A percentile compares a stretch with the other conserved stretches of the same genome.
Conservation (phyloP, 2,113 vertebrate species). For the Phalacrocorax carbo region DNA sequence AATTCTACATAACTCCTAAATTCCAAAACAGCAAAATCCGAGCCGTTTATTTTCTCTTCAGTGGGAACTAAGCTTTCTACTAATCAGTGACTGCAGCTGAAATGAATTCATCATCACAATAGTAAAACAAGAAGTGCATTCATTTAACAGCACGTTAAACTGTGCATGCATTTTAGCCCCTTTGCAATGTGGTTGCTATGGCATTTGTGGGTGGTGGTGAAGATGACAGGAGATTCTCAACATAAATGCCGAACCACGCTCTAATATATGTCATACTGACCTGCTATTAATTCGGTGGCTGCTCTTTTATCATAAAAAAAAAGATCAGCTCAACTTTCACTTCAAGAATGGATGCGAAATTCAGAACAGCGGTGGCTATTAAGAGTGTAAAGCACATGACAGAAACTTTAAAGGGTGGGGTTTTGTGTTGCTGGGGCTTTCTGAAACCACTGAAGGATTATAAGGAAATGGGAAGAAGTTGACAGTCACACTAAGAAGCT, state of each 20-base stretch:
- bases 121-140: slow-evolving; percentile 52
- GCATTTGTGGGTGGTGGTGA: slow-evolving; percentile 24
- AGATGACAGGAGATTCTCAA: slow-evolving; percentile 34
- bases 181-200: slow-evolving; percentile 47
- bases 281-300: slow-evolving; percentile 29
- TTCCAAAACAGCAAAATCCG: slow-evolving; percentile 2
- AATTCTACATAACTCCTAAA: background rate
- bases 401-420: background rate
- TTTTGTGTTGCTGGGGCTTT: background rate
- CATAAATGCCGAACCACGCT: slow-evolving; percentile 51
- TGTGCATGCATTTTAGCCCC: background rate
- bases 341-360: slow-evolving; percentile 26
- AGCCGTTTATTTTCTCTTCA: slow-evolving; percentile 28
- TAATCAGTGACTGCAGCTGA: slow-evolving; percentile 20
- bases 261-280: slow-evolving; percentile 15
- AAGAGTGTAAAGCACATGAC: background rate
- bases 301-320: slow-evolving; percentile 8
- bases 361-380: background rate
- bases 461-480: background rate
- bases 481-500: background rate
- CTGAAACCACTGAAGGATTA: background rate
- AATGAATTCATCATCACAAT: slow-evolving; percentile 32
- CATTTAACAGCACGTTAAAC: slow-evolving; percentile 6
- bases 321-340: slow-evolving; percentile 6
- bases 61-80: background rate